phyloP scores from a whole-genome alignment of 2,888 invertebrate species.

The Hyposoter didymator region DNA sequence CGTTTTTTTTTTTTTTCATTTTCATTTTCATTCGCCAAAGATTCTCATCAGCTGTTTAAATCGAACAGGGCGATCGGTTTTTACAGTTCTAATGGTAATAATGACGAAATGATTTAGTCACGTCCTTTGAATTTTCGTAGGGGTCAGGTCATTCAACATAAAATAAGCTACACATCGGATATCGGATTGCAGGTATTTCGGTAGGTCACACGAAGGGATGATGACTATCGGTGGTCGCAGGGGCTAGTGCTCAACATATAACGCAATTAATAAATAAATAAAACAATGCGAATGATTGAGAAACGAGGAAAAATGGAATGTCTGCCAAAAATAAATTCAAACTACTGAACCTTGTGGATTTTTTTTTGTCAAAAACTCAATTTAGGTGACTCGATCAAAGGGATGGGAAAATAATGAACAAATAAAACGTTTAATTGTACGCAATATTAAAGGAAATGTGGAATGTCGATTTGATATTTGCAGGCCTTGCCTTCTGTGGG shows the following conservation, averaged over 20 bases:
- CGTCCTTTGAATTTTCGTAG: slow-evolving; percentile 79
- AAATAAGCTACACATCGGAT: slow-evolving; percentile 81
- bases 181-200: slow-evolving; percentile 57
- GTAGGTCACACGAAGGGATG: slow-evolving; percentile 39
- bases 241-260: slow-evolving; percentile 8
- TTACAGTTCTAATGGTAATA: slow-evolving; percentile 11
- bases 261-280: slow-evolving; percentile 32
- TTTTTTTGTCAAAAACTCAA: not conserved
- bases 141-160: slow-evolving; percentile 83
- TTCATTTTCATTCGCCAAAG: slow-evolving; percentile 32
- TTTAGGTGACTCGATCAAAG: not conserved
- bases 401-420: slow-evolving; percentile 21
- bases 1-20: not conserved
- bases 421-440: not conserved
- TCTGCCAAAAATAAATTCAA: not conserved
- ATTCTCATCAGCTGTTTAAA: slow-evolving; percentile 30
- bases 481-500: slow-evolving; percentile 93
- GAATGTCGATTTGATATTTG: slow-evolving; percentile 72
- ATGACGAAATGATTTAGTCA: slow-evolving; percentile 75
- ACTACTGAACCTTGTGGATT: slow-evolving; percentile 23
- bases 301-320: not conserved
- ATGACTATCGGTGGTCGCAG: not conserved
- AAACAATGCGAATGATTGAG: not conserved
- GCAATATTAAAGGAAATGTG: slow-evolving; percentile 48
- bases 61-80: not conserved